Evolutionary conservation across 2,797 vertebrate species (phyloP).

Genomic region (Mareca strepera): DNA sequence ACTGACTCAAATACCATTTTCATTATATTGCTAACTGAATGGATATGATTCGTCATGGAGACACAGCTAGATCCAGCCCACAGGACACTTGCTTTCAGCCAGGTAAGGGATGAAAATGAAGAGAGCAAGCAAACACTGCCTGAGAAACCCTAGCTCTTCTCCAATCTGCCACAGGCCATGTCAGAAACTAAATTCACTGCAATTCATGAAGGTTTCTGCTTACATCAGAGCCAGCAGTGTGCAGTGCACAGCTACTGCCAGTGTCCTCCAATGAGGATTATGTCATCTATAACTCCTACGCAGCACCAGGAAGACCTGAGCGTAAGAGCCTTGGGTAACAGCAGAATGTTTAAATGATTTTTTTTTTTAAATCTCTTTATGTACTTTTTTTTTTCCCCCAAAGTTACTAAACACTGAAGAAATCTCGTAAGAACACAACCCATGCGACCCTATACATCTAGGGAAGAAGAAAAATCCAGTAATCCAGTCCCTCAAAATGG

Average conservation of each 20-base stretch:
- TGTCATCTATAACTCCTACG: neutral
- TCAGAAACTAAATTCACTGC: neutral
- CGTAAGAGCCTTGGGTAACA: neutral
- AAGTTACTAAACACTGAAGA: neutral
- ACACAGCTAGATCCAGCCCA: neutral
- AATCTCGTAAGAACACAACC: neutral
- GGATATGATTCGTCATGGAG: neutral
- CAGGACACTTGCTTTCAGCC: neutral
- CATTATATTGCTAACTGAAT: neutral
- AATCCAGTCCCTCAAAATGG: neutral
- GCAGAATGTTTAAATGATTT: neutral
- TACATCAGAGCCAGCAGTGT: neutral
- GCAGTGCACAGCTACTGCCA: neutral
- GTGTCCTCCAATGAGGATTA: neutral
- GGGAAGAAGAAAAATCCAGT: neutral
- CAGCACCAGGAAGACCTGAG: neutral
- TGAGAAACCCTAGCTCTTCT: neutral
- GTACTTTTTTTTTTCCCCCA: neutral
- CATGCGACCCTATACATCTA: neutral
- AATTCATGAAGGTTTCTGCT: too few relatives aligned
- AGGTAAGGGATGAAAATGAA: neutral
- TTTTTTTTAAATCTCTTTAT: neutral
- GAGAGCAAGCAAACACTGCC: neutral
- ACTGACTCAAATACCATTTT: neutral
- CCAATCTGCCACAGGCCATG: neutral